phyloP scores from a whole-genome alignment of 2,113 vertebrate genomes.

The Amphilophus citrinellus region DNA sequence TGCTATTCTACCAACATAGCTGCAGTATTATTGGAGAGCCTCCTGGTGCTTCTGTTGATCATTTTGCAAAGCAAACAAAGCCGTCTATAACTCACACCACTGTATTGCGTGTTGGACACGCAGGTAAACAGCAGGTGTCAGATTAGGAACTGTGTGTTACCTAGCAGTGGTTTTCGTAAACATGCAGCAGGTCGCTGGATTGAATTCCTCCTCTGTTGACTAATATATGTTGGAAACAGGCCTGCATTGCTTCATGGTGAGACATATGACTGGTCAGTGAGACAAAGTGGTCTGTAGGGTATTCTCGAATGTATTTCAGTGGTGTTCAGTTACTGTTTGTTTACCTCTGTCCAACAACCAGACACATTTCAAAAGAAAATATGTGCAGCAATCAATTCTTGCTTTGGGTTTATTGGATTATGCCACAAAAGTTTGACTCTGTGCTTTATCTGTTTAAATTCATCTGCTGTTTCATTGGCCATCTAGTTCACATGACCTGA shows the following conservation, averaged over 20 bases:
- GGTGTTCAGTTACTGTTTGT: constrained; percentile 1
- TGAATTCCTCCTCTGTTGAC: constrained; percentile 56
- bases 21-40: not conserved
- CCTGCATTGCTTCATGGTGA: constrained; percentile 27
- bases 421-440: too few relatives aligned
- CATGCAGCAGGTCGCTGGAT: constrained; percentile 29
- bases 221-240: constrained; percentile 37
- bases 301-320: not conserved
- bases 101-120: constrained; percentile 8
- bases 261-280: constrained; percentile 21
- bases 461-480: too few relatives aligned
- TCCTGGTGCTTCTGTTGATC: not conserved
- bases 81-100: not conserved
- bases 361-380: too few relatives aligned
- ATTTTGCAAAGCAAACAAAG: constrained; percentile 6
- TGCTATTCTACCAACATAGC: constrained; percentile 10
- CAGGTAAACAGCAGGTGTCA: constrained; percentile 49
- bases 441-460: too few relatives aligned
- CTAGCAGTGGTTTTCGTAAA: constrained; percentile 51
- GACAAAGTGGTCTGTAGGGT: not conserved
- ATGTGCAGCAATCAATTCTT: too few relatives aligned
- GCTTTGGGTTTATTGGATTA: too few relatives aligned
- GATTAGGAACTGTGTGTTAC: constrained; percentile 53
- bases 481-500: too few relatives aligned
- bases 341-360: not conserved